Evolutionary conservation across 2,113 vertebrate genomes (phyloP), one percentile per base, ranked within the genome.

Genomic region (Danionella cerebrum): DNA sequence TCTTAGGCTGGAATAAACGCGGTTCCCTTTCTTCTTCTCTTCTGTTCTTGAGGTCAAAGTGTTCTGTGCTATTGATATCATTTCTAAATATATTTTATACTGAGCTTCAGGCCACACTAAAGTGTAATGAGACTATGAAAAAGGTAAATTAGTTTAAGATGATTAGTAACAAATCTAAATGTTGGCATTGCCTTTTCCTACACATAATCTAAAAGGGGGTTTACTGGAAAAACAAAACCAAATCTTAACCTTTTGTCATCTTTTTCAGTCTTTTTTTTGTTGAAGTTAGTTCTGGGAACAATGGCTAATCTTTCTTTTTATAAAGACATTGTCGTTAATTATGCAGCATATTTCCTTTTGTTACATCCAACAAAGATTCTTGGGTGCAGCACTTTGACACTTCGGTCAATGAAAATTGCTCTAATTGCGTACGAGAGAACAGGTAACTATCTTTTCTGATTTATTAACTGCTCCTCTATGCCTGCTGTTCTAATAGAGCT

Each of bases 21-120:
- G n/a, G n/a, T n/a, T n/a, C n/a, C n/a, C 72, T 79, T 78, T 78
- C 19, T 80, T 70, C 59, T 71, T 83, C 70, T 76, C 39, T 29
- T 19, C 38, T 13, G 38, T 77, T 72, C 81, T 80, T 72, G 63
- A 83, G 84, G 83, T 89, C 84, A 82, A 80, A 82, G 82, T 84
- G 78, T 83, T 78, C 82, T 72, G 76, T 79, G 82, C 82, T 82
- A 83, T 84, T 87, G 84, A 87, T 87, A 83, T 80, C 62, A 21
- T 80, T 82, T 74, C 84, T 87, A 85, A 85, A 89, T 88, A 87
- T 88, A 88, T 65, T 80, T 78, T 79, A 83, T 74, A 70, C 80
- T 77, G 59, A 19, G 3, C 67, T 75, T 84, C 84, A 82, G 84
- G 81, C 84, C 87, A 84, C 83, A 73, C 48, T 36, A 69, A 73